phyloP scores from a whole-genome alignment of 1,140 invertebrate species.

The Aphelinus certus region DNA sequence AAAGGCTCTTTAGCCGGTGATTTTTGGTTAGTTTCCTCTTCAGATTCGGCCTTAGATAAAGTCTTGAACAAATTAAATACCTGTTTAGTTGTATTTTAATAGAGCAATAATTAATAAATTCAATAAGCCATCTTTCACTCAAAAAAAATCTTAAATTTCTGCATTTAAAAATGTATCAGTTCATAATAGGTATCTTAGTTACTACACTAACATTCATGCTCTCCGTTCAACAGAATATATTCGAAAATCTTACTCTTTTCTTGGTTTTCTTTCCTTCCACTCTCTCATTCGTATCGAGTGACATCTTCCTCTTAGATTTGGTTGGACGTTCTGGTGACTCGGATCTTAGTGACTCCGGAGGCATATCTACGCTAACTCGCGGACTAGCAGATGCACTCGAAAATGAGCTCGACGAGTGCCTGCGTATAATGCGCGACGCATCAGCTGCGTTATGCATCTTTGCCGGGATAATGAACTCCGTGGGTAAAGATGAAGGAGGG shows the following conservation, averaged over 20 bases:
- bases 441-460: slow-evolving; percentile 71
- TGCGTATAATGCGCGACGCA: slow-evolving; percentile 80
- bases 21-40: slow-evolving; percentile 34
- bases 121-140: no score
- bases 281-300: slow-evolving; percentile 26
- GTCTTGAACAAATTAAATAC: slow-evolving; percentile 4
- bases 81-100: no score
- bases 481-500: slow-evolving; percentile 42
- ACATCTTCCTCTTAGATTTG: slow-evolving; percentile 40
- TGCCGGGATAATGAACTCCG: slow-evolving; percentile 69
- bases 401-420: slow-evolving; percentile 84
- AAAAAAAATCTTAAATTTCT: no score
- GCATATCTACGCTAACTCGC: slow-evolving; percentile 55
- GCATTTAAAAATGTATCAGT: no score
- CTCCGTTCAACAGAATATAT: background rate
- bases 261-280: slow-evolving; percentile 17
- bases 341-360: slow-evolving; percentile 38
- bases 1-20: slow-evolving; percentile 24
- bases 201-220: no score
- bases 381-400: slow-evolving; percentile 75
- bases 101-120: no score
- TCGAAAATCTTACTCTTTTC: slow-evolving; percentile 24
- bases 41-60: slow-evolving; percentile 27
- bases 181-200: no score
- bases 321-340: slow-evolving; percentile 43